Percentiles rank a stretch among this genome's conserved stretches.
phyloP scores from a whole-genome alignment of 2,113 vertebrate genomes.

The Mionectes macconnelli region DNA sequence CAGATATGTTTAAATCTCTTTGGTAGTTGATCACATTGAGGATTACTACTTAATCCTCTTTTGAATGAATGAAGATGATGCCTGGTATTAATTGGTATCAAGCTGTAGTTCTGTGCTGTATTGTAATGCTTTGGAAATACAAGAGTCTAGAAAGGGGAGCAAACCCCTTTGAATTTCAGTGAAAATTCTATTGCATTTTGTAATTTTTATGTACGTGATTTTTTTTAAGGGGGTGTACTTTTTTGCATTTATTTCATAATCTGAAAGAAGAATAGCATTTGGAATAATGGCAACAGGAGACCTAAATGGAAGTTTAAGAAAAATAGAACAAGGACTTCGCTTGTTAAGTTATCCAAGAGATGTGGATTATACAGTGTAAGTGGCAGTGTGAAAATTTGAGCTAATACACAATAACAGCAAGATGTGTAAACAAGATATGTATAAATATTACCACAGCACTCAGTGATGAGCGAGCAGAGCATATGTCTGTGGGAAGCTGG shows the following conservation, averaged over 20 bases:
- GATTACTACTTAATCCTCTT: background rate
- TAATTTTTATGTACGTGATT: background rate
- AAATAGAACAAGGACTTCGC: slow-evolving; percentile 86
- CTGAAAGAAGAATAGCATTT: slow-evolving; percentile 10
- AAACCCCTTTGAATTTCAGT: background rate
- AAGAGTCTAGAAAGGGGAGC: background rate
- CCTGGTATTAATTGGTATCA: background rate
- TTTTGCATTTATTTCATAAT: background rate
- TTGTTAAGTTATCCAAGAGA: slow-evolving; percentile 83
- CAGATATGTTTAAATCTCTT: background rate
- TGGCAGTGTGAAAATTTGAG: background rate
- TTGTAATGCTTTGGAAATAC: background rate
- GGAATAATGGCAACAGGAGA: slow-evolving; percentile 86
- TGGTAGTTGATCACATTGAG: background rate
- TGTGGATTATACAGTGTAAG: slow-evolving; percentile 88
- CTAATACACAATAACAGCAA: background rate
- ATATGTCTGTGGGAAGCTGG: background rate
- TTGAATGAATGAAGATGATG: background rate
- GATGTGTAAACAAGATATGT: background rate
- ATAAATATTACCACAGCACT: background rate
- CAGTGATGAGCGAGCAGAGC: background rate
- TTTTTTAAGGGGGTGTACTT: background rate
- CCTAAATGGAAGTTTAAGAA: slow-evolving; percentile 85
- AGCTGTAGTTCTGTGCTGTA: background rate
- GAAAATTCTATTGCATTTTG: background rate